Evolutionary conservation across 2,113 vertebrate genomes (phyloP).

Genomic region (Pseudorhombus dupliciocellatus): DNA sequence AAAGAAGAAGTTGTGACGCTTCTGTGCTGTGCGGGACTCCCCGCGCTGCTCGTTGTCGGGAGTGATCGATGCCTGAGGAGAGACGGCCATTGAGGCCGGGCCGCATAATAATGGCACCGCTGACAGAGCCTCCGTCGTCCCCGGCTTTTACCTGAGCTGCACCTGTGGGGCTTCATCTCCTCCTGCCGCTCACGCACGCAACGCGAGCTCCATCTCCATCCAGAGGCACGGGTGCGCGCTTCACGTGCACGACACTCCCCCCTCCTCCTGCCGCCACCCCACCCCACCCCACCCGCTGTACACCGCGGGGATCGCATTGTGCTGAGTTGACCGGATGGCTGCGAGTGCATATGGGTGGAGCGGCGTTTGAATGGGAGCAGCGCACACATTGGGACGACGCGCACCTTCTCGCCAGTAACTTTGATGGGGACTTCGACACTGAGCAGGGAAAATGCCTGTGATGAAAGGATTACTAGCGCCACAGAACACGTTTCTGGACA

Average conservation of each 20-base stretch:
- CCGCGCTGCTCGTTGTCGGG: slow-evolving; percentile 10
- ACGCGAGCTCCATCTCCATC: slow-evolving; percentile 14
- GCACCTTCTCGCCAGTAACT: slow-evolving; percentile 73
- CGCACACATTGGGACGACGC: slow-evolving; percentile 58
- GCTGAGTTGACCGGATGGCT: slow-evolving; percentile 62
- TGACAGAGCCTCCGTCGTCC: slow-evolving; percentile 54
- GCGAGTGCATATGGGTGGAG: slow-evolving; percentile 26
- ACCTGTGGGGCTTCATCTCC: slow-evolving; percentile 71
- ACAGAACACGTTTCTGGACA: slow-evolving; percentile 98
- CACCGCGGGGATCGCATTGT: slow-evolving; percentile 41
- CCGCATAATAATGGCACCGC: slow-evolving; percentile 53
- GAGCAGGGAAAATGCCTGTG: slow-evolving; percentile 95
- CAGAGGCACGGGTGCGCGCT: slow-evolving; percentile 55
- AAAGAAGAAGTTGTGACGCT: background rate
- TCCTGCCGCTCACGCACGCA: slow-evolving; percentile 46
- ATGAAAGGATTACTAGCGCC: slow-evolving; percentile 99
- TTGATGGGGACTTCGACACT: slow-evolving; percentile 95
- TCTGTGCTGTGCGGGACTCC: background rate
- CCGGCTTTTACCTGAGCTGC: slow-evolving; percentile 67
- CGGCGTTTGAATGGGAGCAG: slow-evolving; percentile 49
- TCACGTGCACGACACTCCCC: slow-evolving; percentile 39
- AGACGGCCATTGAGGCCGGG: slow-evolving; percentile 47
- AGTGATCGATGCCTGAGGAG: slow-evolving; percentile 55
- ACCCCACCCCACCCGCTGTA: background rate
- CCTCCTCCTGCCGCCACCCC: too few relatives aligned